Evolutionary conservation across 2,113 vertebrate genomes (phyloP).

Genomic region (Neoarius graeffei): DNA sequence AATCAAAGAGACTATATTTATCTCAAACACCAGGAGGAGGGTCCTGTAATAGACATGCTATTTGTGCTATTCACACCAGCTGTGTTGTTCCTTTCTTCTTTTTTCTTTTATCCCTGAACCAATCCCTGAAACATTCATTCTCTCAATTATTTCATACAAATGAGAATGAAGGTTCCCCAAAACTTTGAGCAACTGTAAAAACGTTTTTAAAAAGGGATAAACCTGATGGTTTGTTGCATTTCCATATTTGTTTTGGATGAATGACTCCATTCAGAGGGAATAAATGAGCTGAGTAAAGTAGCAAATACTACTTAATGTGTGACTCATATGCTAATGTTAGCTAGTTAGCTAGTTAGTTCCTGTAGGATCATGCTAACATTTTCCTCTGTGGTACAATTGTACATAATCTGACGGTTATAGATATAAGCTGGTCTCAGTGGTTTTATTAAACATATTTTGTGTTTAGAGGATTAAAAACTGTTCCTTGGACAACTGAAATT

Average conservation of each 20-base stretch:
- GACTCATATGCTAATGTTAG: not conserved
- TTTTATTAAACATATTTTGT: not conserved
- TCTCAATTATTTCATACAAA: not conserved
- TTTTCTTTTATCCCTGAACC: conserved; percentile 2
- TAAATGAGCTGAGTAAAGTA: not conserved
- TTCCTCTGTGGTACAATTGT: not conserved
- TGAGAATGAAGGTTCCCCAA: not conserved
- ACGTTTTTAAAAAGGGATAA: not conserved
- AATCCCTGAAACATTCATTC: not conserved
- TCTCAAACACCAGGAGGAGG: conserved; percentile 19
- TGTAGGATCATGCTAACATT: not conserved
- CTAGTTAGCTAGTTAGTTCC: not conserved
- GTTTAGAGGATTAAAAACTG: not conserved
- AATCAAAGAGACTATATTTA: conserved; percentile 3
- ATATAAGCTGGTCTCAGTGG: not conserved
- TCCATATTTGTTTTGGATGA: not conserved
- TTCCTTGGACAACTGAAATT: not conserved
- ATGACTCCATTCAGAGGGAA: not conserved
- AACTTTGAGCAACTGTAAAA: not conserved
- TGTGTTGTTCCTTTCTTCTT: conserved; percentile 5
- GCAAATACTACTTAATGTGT: not conserved
- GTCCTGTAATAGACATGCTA: conserved; percentile 8
- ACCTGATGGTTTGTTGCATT: not conserved
- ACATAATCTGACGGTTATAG: not conserved
- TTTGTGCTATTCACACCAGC: not conserved